Base-by-base conservation (phyloP, 1,140 invertebrate species). In the Caerostris darwini region DNA sequence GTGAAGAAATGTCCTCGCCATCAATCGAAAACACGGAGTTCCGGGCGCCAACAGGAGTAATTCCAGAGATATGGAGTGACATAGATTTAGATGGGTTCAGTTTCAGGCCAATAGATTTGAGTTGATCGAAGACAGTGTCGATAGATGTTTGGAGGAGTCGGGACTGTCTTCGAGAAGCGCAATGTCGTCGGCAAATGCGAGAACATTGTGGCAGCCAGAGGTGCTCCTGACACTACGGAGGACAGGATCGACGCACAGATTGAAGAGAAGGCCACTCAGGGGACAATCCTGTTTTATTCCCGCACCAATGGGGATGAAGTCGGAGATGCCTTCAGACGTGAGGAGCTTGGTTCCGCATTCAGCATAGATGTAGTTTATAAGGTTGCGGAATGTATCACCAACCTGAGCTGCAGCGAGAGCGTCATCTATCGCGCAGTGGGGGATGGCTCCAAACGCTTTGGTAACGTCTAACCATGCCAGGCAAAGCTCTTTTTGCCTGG, bases 51-150 rank as follows among this genome's bases (percentile, higher is more conserved):
- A 67, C 58, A 0, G 88, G 88, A 14, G 58, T 7, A 0, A 3
- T 1, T 0, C 14, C 88, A 3, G 69, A 90, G 1, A 90, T 2
- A 50, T 90, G 88, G 0, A 77, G 4, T 5, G 69, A 0, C 1
- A 2, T 50, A 0, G 50, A 77, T 34, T 90, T 90, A 0, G 0
- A 3, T 0, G 88, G 88, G 0, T 71, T 71, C 0, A 71, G 5
- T 0, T 0, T 0, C 0, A 71, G 53, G 1, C 53, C 3, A 54
- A 17, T n/a, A n/a, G n/a, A n/a, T n/a, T 10, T 8, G 0, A 53
- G 50, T 0, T 2, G 0, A 3, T 4, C 0, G 3, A 0, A 2
- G 3, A 5, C 61, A 0, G 3, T 2, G 50, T 67, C 1, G 0
- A 88, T 6, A 0, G 1, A 1, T 0, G 0, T 2, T 54, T 88